Evolutionary conservation across 2,888 invertebrate genomes (phyloP).

Genomic region (Priocnemis perturbator): DNA sequence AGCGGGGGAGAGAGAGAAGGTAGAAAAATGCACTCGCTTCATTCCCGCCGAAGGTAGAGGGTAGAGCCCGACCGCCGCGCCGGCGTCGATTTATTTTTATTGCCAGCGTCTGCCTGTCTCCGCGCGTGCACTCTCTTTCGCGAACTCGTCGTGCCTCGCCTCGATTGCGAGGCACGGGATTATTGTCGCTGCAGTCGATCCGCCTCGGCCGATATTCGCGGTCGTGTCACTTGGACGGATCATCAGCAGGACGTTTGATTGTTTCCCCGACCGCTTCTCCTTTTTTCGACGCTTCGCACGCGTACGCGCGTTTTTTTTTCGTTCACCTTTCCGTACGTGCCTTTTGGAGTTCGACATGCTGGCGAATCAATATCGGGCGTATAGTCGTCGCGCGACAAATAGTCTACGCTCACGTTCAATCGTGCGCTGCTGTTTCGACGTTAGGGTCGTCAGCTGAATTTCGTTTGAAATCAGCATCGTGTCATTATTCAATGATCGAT

Average conservation of each 20-base stretch:
- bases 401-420: too few species aligned
- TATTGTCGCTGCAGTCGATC: neutral
- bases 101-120: constrained; percentile 36
- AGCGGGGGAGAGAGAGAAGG: constrained; percentile 26
- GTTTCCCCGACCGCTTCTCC: neutral
- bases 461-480: too few species aligned
- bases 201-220: neutral
- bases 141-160: neutral
- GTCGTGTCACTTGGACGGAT: neutral
- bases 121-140: constrained; percentile 10
- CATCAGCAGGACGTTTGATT: constrained; percentile 1
- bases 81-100: constrained; percentile 47
- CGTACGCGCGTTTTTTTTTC: too few species aligned
- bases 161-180: neutral
- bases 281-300: too few species aligned
- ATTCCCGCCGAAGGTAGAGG: constrained; percentile 5
- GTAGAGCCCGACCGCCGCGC: constrained; percentile 5
- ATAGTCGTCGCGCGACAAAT: too few species aligned
- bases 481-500: too few species aligned
- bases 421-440: too few species aligned
- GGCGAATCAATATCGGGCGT: too few species aligned
- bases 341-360: too few species aligned
- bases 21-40: constrained; percentile 21
- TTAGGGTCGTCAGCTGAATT: too few species aligned
- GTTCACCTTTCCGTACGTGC: too few species aligned